Conservation (phyloP, 1,140 invertebrate species). For the Trachymyrmex cornetzi region DNA sequence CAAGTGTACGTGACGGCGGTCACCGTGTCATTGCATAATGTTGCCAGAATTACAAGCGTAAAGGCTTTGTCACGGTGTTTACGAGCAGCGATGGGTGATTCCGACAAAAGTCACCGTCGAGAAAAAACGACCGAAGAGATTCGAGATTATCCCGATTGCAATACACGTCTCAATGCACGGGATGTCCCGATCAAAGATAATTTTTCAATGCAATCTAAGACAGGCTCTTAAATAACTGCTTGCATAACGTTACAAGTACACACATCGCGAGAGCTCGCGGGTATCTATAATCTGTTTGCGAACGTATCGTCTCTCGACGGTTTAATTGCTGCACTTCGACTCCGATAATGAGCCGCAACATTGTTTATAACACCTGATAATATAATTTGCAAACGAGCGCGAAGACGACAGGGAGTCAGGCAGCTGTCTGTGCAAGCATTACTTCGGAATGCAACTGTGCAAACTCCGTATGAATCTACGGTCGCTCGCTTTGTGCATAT, state of each 20-base stretch:
- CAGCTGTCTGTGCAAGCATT: background rate
- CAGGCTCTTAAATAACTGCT: conserved; percentile 45
- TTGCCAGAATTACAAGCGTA: conserved; percentile 38
- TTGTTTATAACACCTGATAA: conserved; percentile 71
- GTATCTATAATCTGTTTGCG: conserved; percentile 71
- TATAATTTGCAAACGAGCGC: conserved; percentile 18
- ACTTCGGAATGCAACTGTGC: conserved; percentile 26
- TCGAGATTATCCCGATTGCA: conserved; percentile 8
- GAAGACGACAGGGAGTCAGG: conserved; percentile 1
- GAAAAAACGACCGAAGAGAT: conserved; percentile 8
- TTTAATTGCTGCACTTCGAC: conserved; percentile 59
- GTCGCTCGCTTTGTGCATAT: background rate
- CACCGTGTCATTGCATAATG: conserved; percentile 43
- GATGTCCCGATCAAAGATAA: conserved; percentile 29
- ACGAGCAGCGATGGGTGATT: background rate
- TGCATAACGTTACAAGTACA: conserved; percentile 62
- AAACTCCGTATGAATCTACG: conserved; percentile 39
- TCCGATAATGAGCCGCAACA: conserved; percentile 48
- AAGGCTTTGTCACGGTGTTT: conserved; percentile 45
- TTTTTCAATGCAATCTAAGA: conserved; percentile 17
- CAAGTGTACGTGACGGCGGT: conserved; percentile 1
- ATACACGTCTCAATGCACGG: background rate
- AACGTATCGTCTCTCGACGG: conserved; percentile 32
- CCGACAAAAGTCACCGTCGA: background rate
- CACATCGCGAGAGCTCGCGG: background rate